Evolutionary conservation across 2,113 vertebrate genomes (phyloP), one percentile per base, ranked within the genome.

Genomic region (Toxostoma redivivum): DNA sequence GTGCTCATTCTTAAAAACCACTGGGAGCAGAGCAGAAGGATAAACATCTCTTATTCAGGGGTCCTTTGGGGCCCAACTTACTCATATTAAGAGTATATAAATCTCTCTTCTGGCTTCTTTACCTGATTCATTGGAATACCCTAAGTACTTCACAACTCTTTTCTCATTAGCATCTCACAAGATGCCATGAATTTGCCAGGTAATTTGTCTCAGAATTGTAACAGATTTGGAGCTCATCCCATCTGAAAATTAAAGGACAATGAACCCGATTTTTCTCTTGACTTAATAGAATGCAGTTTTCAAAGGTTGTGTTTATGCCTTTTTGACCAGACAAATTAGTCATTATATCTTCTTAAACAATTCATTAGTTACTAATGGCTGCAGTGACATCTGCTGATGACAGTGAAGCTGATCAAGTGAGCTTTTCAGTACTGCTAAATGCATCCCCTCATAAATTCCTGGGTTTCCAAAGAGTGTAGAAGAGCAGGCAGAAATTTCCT

Each of bases 321-420:
- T 96, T 98, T 97, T 96, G 97, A 97, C 91, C 94, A 96, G 96
- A 97, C 79, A 97, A 98, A 97, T 96, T 97, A 96, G 91, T 96
- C 96, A 95, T 97, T 97, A 96, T 91, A 64, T 76, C 77, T 91
- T 90, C 97, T 98, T 97, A 97, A 97, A 96, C 96, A 98, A 97
- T 96, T 95, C 92, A 97, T 98, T 98, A 97, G 94, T 94, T 97
- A 95, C 89, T 97, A 98, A 98, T 92, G 37, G 94, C 94, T 97
- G 96, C 95, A 97, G 94, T 97, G 97, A 97, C 98, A 98, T 98
- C 97, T 97, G 97, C 96, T 98, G 97, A 97, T 98, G 97, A 97
- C 92, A 97, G 88, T 92, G 88, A 97, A 97, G 87, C 94, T 97
- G 95, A 98, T 98, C 95, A 96, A 97, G 94, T 97, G 97, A 93